Percentiles rank a stretch among this genome's conserved stretches.
phyloP scores from a whole-genome alignment of 2,113 vertebrate genomes.

The Pelecanus crispus region DNA sequence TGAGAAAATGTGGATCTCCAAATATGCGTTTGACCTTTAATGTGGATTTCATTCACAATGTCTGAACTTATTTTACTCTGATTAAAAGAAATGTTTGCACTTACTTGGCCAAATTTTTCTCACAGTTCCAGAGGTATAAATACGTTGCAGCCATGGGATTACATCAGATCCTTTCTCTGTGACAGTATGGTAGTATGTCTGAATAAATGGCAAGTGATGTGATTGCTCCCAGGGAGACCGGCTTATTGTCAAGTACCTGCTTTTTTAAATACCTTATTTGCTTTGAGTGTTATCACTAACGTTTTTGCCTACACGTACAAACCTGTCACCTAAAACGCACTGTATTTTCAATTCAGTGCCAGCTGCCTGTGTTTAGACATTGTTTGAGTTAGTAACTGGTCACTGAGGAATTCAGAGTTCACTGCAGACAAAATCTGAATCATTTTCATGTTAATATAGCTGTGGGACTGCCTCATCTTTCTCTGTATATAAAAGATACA shows the following conservation, averaged over 20 bases:
- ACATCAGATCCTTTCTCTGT: neutral
- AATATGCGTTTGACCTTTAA: neutral
- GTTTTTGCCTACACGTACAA: neutral
- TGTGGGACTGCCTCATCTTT: neutral
- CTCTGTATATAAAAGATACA: neutral
- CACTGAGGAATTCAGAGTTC: neutral
- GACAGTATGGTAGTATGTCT: neutral
- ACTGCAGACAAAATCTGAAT: neutral
- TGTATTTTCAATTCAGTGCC: neutral
- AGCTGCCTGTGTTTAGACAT: neutral
- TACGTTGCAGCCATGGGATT: neutral
- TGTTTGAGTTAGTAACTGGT: neutral
- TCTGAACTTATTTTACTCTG: neutral
- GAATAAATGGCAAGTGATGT: neutral
- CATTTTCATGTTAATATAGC: neutral
- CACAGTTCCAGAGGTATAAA: neutral
- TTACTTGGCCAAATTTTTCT: neutral
- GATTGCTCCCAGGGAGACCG: neutral
- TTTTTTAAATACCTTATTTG: neutral
- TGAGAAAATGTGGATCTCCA: neutral
- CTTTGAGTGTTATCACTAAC: neutral
- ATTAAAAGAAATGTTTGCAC: neutral
- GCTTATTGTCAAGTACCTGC: neutral
- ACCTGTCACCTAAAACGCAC: neutral
- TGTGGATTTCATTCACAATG: neutral